Base-by-base conservation (phyloP, 2,113 vertebrate genomes). In the Apteryx owenii region DNA sequence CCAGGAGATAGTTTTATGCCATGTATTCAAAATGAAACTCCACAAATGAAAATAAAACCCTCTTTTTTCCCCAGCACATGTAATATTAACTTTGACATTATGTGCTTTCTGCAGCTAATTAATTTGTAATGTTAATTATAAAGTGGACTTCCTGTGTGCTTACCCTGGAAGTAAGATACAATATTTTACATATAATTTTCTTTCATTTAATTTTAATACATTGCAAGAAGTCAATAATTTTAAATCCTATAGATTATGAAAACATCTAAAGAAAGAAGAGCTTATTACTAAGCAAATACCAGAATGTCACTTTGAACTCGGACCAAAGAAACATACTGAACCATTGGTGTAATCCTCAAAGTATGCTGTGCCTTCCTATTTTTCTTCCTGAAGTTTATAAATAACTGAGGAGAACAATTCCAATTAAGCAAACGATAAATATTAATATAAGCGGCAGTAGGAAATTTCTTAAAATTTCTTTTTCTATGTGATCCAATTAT, bases 401-500 rank as follows among this genome's bases (percentile, higher is more conserved):
- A 85, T 14, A 84, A 65, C n/a, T 44, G 66, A 89, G 54, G 26
- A 58, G n/a, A 68, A 68, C 8, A 75, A 44, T 75, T 75, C 77
- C 29, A 88, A 62, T 33, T 44, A 82, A 60, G 62, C 62, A 79
- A 77, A 64, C 69, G 1, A 75, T 60, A 80, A 54, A 53, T 71
- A 69, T 81, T 58, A 44, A 60, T 61, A 26, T 31, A 73, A 90
- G 81, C 82, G 61, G 90, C 75, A 80, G 56, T 33, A 75, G 69
- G 68, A 97, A 90, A 96, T 76, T 40, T 83, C 33, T 89, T 70
- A 4, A 65, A 51, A 78, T 76, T 61, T 75, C 62, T 89, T 80
- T 19, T 93, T 95, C 75, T 71, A 33, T 44, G 68, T 36, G 10
- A 96, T 60, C 61, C 83, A 93, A 92, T 96, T 73, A n/a, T 19